phyloP scores from a whole-genome alignment of 2,113 vertebrate species.

The Chascanopsetta lugubris region DNA sequence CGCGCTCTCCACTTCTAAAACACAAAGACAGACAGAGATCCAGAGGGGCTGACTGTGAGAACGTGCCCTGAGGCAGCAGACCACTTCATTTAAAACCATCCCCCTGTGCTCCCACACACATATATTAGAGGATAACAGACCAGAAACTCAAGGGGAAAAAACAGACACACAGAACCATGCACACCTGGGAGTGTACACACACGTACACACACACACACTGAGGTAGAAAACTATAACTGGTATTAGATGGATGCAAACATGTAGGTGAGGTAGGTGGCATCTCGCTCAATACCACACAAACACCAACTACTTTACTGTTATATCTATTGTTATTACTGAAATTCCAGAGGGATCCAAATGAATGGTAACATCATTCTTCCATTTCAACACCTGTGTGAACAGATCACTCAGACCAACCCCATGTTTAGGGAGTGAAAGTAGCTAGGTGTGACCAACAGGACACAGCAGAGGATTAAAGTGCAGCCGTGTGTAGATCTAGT shows the following conservation, averaged over 20 bases:
- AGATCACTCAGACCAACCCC: no score
- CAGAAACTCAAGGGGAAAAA: not conserved
- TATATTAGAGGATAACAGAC: slow-evolving; percentile 18
- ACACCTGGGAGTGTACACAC: not conserved
- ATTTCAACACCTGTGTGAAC: no score
- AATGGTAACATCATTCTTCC: no score
- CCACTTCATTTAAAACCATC: slow-evolving; percentile 42
- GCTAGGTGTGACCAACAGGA: no score
- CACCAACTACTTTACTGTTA: no score
- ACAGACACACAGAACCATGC: slow-evolving; percentile 25
- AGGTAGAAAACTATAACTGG: not conserved
- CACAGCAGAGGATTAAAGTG: no score
- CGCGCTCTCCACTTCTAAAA: not conserved
- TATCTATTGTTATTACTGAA: no score
- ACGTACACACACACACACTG: not conserved
- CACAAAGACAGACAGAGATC: slow-evolving; percentile 8
- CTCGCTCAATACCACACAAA: no score
- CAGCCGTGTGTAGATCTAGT: no score
- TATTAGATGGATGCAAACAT: not conserved
- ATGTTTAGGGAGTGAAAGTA: no score
- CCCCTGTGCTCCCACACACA: slow-evolving; percentile 2
- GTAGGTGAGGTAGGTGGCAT: not conserved
- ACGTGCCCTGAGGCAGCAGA: slow-evolving; percentile 5
- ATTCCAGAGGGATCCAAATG: no score
- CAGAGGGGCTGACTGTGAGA: slow-evolving; percentile 21